Evolutionary conservation across 2,113 vertebrate species (phyloP).

Genomic region (Centropus unirufus): DNA sequence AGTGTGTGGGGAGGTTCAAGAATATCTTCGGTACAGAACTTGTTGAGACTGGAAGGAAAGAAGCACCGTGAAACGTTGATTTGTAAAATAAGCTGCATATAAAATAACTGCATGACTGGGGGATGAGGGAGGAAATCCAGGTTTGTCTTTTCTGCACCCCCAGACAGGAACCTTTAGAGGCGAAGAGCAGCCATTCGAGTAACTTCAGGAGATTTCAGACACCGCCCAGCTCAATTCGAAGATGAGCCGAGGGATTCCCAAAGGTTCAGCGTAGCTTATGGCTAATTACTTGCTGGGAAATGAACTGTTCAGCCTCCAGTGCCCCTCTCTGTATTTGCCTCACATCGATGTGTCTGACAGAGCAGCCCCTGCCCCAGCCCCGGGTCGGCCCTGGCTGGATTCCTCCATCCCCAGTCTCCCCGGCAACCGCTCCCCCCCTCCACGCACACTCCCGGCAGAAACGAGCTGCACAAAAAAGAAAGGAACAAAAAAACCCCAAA

Average conservation of each 20-base stretch:
- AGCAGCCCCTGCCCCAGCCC: background rate
- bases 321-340: background rate
- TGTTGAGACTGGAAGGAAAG: background rate
- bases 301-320: background rate
- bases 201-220: background rate
- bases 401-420: constrained; percentile 70
- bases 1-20: background rate
- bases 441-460: background rate
- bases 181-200: background rate
- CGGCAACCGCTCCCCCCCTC: constrained; percentile 55
- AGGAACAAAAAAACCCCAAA: background rate
- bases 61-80: background rate
- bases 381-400: constrained; percentile 15
- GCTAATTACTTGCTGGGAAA: background rate
- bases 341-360: background rate
- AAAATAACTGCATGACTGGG: background rate
- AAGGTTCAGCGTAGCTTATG: background rate
- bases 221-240: background rate
- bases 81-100: background rate
- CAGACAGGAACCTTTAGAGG: background rate
- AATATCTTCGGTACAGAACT: background rate
- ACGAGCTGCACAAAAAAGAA: constrained; percentile 13
- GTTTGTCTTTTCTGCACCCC: background rate
- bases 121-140: background rate
- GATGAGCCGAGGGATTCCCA: background rate